Percentiles rank a stretch among this genome's conserved stretches.
phyloP scores from a whole-genome alignment of 2,888 invertebrate species.

The Plagiodera versicolora region DNA sequence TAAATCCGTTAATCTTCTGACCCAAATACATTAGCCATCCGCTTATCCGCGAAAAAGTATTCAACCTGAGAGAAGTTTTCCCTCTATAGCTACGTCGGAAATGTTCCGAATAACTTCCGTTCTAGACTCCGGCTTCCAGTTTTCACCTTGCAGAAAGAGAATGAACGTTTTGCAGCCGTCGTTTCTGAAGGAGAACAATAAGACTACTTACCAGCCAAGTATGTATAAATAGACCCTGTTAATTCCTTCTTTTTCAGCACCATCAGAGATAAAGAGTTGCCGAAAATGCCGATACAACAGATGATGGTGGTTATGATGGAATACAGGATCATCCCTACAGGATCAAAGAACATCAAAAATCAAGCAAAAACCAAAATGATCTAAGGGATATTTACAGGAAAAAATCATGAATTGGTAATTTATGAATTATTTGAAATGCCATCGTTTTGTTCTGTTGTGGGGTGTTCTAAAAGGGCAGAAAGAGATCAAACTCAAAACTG shows the following conservation, averaged over 20 bases:
- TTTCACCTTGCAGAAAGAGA: neutral
- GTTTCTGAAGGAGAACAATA: neutral
- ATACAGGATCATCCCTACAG: slow-evolving; percentile 45
- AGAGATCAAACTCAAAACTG: no score
- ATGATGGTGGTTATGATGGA: slow-evolving; percentile 49
- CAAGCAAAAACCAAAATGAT: neutral
- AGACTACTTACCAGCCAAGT: slow-evolving; percentile 45
- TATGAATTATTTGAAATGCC: no score
- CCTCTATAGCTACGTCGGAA: slow-evolving; percentile 16
- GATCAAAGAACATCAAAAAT: slow-evolving; percentile 1
- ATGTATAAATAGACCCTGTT: slow-evolving; percentile 48
- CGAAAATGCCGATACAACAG: slow-evolving; percentile 47
- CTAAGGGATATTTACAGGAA: neutral
- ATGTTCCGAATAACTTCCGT: slow-evolving; percentile 28
- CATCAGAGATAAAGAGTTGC: slow-evolving; percentile 45
- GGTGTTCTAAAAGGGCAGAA: no score
- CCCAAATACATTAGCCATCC: slow-evolving; percentile 1
- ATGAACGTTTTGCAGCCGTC: neutral
- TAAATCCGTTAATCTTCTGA: neutral
- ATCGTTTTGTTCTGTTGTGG: no score
- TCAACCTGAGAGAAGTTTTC: neutral
- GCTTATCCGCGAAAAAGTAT: slow-evolving; percentile 6
- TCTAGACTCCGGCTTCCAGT: neutral
- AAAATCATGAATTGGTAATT: no score
- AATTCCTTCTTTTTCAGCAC: slow-evolving; percentile 44